phyloP scores from a whole-genome alignment of 2,797 vertebrate species.

The Spheniscus humboldti region DNA sequence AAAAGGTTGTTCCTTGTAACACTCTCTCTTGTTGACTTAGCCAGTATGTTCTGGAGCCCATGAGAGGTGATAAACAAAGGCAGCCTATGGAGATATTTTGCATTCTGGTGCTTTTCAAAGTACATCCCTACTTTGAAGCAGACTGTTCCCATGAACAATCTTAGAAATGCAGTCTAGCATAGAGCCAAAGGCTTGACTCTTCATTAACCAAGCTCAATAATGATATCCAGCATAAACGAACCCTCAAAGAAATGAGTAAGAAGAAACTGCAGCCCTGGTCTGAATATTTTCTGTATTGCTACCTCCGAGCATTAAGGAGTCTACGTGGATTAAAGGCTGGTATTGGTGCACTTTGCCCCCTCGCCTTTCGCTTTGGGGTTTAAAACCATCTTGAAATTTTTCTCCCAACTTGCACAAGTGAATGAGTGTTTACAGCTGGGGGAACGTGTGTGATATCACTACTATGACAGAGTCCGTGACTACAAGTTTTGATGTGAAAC shows the following conservation, averaged over 20 bases:
- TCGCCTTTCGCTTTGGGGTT: neutral
- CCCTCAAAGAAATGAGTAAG: neutral
- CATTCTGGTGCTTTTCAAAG: neutral
- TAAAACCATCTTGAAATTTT: neutral
- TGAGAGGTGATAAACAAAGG: neutral
- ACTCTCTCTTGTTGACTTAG: neutral
- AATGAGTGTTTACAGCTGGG: neutral
- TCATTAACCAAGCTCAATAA: neutral
- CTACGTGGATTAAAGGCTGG: neutral
- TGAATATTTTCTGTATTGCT: neutral
- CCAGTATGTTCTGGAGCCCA: neutral
- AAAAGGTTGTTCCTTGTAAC: neutral
- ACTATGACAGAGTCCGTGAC: fast-evolving
- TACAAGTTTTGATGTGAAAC: neutral
- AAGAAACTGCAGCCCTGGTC: neutral
- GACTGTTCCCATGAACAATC: neutral
- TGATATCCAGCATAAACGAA: neutral
- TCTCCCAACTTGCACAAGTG: neutral
- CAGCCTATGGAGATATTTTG: fast-evolving
- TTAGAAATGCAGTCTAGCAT: neutral
- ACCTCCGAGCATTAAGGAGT: neutral
- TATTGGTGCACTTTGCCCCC: neutral
- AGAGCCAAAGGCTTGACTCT: neutral
- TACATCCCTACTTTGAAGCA: neutral
- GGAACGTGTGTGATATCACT: fast-evolving